These are phyloP conservation scores for Gorilla gorilla DNA, from an alignment of 2,113 vertebrate species.

Conservation along the genomic window DNA sequence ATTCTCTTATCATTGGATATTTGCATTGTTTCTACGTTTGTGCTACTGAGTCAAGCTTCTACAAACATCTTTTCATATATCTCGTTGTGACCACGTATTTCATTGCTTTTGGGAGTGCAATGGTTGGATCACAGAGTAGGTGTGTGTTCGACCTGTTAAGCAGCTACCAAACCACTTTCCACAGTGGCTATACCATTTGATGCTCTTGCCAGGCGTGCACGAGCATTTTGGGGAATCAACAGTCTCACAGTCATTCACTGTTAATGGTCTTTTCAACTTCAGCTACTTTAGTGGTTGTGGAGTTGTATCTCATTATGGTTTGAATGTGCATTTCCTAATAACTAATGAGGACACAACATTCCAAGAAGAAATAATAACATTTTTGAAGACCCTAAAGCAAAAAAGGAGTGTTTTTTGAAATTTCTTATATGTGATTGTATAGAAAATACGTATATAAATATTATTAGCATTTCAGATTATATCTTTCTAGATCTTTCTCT, in stretches of 20 bases:
- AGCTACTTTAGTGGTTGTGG: background rate
- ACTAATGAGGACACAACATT: background rate
- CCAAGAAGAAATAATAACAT: background rate
- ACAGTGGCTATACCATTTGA: no score
- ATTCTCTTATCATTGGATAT: background rate
- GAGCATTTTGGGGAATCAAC: fast-evolving
- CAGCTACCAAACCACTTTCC: background rate
- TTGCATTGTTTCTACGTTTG: background rate
- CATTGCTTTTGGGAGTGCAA: background rate
- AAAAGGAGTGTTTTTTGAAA: background rate
- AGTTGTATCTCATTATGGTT: background rate
- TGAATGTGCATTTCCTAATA: background rate
- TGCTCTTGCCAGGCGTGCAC: background rate
- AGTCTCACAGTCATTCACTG: fast-evolving
- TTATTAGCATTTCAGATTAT: background rate
- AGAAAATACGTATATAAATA: background rate
- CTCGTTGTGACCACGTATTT: background rate
- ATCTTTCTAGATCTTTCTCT: background rate
- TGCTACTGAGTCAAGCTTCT: background rate
- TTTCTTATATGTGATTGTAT: background rate
- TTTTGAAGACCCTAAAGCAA: background rate
- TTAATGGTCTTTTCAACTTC: background rate
- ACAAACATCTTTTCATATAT: background rate
- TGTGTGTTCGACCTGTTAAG: background rate
- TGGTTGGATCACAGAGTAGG: background rate